Percentiles rank a stretch among this genome's conserved stretches.
Evolutionary conservation across 2,888 invertebrate genomes (phyloP).

Genomic region (Drosophila subsilvestris): DNA sequence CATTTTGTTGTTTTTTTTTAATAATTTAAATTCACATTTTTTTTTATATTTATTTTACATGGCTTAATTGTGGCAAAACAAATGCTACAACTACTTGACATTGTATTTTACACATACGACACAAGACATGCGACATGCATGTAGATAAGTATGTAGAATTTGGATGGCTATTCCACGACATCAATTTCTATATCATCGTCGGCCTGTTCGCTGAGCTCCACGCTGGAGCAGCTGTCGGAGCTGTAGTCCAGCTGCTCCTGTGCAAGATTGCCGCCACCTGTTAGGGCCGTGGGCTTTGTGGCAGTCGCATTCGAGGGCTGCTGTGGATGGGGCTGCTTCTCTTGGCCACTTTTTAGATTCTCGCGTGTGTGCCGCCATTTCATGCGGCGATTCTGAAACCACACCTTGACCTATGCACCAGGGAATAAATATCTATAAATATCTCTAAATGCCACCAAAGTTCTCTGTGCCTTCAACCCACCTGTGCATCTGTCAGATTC

Average conservation of each 20-base stretch:
- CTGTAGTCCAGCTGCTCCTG: constrained; percentile 63
- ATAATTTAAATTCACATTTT: constrained; percentile 54
- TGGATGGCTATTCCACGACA: constrained; percentile 77
- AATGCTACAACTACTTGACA: background rate
- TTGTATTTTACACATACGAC: background rate
- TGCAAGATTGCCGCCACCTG: constrained; percentile 5
- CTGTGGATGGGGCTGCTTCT: constrained; percentile 73
- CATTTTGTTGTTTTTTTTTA: no score
- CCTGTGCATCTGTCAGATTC: constrained; percentile 97
- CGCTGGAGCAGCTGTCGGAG: constrained; percentile 76
- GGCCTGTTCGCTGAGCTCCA: constrained; percentile 74
- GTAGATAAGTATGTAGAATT: background rate
- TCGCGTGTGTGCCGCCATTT: constrained; percentile 94
- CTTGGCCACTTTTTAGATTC: constrained; percentile 84
- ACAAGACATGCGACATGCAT: background rate
- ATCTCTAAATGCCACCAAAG: background rate
- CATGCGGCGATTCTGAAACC: constrained; percentile 96
- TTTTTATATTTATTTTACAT: constrained; percentile 12
- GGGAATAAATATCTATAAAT: background rate
- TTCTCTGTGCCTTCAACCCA: constrained; percentile 77
- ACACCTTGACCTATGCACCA: constrained; percentile 91
- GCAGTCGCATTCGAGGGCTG: constrained; percentile 10
- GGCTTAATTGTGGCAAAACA: constrained; percentile 2
- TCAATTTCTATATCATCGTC: constrained; percentile 81
- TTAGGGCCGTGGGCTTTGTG: constrained; percentile 10